Conservation (phyloP, 2,888 invertebrate genomes). For the Tuta absoluta region DNA sequence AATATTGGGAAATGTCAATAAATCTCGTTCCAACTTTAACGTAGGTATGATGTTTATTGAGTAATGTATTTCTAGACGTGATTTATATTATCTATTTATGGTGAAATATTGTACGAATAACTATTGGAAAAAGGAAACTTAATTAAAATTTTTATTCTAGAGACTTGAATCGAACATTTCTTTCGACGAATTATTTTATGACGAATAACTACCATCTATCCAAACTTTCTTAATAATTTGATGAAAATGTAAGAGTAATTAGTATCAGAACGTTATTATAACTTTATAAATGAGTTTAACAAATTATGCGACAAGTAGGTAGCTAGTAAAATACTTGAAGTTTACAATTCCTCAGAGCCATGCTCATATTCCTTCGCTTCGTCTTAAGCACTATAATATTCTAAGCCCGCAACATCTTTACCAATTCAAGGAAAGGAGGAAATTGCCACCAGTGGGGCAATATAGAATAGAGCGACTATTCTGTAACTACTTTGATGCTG, state of each 20-base stretch:
- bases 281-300: neutral
- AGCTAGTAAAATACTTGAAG: neutral
- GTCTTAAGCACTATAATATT: conserved; percentile 16
- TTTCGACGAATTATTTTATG: no score
- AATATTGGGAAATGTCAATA: conserved; percentile 53
- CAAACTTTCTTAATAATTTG: no score
- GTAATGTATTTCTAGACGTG: conserved; percentile 17
- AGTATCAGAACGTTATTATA: no score
- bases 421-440: conserved; percentile 15
- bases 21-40: conserved; percentile 50
- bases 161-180: no score
- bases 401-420: conserved; percentile 12
- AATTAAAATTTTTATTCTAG: neutral
- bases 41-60: conserved; percentile 50
- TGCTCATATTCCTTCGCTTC: neutral
- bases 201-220: no score
- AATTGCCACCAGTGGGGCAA: conserved; percentile 15
- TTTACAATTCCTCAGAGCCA: conserved; percentile 2
- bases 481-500: conserved; percentile 7
- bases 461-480: conserved; percentile 16
- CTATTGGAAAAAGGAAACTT: neutral
- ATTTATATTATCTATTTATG: conserved; percentile 12
- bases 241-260: no score
- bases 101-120: neutral
- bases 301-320: neutral